A percentile compares a stretch with the other conserved stretches of the same genome.
Conservation (phyloP, 2,797 vertebrate species). For the Caiman crocodilus region DNA sequence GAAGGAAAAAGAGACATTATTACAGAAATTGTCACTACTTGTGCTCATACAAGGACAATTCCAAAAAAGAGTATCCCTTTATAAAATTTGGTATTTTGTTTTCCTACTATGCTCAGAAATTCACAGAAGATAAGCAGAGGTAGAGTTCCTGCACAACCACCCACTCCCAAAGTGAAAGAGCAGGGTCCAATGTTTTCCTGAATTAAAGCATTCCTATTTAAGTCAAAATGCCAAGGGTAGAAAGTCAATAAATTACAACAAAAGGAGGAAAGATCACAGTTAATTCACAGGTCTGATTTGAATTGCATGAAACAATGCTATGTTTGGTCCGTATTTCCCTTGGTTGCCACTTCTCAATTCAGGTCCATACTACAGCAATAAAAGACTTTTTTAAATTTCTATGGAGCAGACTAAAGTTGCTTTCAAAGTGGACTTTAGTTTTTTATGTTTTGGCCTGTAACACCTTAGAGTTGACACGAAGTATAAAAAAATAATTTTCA, state of each 20-base stretch:
- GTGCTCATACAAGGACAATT: slow-evolving; percentile 24
- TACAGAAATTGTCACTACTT: slow-evolving; percentile 50
- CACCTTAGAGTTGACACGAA: background rate
- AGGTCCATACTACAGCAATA: background rate
- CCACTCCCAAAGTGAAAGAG: background rate
- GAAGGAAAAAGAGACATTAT: slow-evolving; percentile 57
- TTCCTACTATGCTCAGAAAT: background rate
- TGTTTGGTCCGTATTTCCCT: background rate
- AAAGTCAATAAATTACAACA: background rate
- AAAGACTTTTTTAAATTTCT: background rate
- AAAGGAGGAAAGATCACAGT: background rate
- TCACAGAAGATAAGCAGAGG: background rate
- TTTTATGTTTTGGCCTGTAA: background rate
- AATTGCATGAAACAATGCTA: background rate
- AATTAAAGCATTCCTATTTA: background rate
- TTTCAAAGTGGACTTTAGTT: background rate
- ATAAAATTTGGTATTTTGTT: slow-evolving; percentile 8
- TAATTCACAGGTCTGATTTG: background rate
- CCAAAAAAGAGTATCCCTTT: background rate
- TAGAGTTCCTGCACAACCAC: background rate
- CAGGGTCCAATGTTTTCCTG: background rate
- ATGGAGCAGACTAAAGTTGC: background rate
- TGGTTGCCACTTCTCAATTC: background rate
- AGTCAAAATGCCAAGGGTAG: background rate
- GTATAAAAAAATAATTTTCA: background rate